phyloP scores from a whole-genome alignment of 2,113 vertebrate species.

The Lamprologus sp. region DNA sequence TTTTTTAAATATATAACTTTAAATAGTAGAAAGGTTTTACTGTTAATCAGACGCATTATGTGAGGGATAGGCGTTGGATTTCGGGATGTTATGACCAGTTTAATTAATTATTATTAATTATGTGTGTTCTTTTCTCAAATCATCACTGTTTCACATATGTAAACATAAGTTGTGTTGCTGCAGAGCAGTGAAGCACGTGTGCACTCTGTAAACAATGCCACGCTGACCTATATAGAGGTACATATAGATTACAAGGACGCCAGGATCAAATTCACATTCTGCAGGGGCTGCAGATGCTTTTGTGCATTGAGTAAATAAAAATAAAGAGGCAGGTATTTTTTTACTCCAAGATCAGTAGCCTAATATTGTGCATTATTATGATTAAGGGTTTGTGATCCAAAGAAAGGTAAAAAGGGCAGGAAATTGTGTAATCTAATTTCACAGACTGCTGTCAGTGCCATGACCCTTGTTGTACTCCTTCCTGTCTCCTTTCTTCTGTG shows the following conservation, averaged over 20 bases:
- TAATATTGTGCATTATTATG: not conserved
- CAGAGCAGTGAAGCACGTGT: not conserved
- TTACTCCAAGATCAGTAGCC: not conserved
- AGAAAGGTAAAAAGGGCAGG: not conserved
- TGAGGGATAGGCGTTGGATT: not conserved
- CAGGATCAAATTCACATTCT: slow-evolving; percentile 26
- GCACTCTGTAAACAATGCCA: not conserved
- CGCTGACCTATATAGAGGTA: slow-evolving; percentile 33
- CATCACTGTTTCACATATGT: not conserved
- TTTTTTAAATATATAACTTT: not conserved
- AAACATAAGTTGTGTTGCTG: not conserved
- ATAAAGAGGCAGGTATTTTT: not conserved
- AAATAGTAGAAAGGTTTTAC: not conserved
- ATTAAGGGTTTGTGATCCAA: not conserved
- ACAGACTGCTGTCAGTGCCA: not conserved
- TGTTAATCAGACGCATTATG: not conserved
- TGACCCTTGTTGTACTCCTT: not conserved
- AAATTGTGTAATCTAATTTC: not conserved
- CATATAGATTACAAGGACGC: slow-evolving; percentile 35
- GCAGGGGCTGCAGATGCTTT: not conserved
- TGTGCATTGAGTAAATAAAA: not conserved
- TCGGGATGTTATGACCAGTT: not conserved
- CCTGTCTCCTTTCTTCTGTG: not conserved
- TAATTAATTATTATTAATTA: not conserved
- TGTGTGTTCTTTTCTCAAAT: not conserved